Conservation (phyloP, 2,888 invertebrate genomes). For the Drosophila limbata region DNA sequence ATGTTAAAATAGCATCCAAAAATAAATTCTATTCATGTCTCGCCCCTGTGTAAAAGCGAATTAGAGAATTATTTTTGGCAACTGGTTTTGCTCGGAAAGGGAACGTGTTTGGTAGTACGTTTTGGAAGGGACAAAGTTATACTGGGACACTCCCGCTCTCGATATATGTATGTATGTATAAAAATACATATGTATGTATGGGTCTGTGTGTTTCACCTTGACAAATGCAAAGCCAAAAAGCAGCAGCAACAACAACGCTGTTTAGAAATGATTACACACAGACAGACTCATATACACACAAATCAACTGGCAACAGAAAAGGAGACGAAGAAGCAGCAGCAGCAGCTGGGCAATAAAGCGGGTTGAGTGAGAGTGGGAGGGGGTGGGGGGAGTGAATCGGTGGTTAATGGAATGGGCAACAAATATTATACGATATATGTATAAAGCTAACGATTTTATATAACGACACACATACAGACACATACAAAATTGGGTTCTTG, state of each 20-base stretch:
- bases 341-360: conserved; percentile 13
- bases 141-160: conserved; percentile 33
- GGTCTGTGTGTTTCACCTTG: conserved; percentile 66
- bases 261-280: conserved; percentile 50
- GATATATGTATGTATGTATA: conserved; percentile 20
- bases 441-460: conserved; percentile 64
- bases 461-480: conserved; percentile 39
- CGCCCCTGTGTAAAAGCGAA: too few species aligned
- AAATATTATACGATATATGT: conserved; percentile 44
- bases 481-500: neutral
- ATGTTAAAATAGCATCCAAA: too few species aligned
- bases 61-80: too few species aligned
- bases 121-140: too few species aligned
- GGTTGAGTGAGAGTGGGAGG: neutral
- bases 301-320: conserved; percentile 26
- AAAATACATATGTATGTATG: conserved; percentile 18
- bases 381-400: neutral
- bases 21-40: too few species aligned
- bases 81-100: too few species aligned
- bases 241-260: conserved; percentile 40
- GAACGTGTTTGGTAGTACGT: too few species aligned
- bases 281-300: conserved; percentile 15
- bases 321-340: conserved; percentile 5
- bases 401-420: conserved; percentile 11
- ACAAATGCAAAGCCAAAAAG: conserved; percentile 65